A percentile compares a stretch with the other conserved stretches of the same genome.
These are phyloP conservation scores for Xanthia togata DNA, from an alignment of 2,888 invertebrate species.

Conservation along the genomic window DNA sequence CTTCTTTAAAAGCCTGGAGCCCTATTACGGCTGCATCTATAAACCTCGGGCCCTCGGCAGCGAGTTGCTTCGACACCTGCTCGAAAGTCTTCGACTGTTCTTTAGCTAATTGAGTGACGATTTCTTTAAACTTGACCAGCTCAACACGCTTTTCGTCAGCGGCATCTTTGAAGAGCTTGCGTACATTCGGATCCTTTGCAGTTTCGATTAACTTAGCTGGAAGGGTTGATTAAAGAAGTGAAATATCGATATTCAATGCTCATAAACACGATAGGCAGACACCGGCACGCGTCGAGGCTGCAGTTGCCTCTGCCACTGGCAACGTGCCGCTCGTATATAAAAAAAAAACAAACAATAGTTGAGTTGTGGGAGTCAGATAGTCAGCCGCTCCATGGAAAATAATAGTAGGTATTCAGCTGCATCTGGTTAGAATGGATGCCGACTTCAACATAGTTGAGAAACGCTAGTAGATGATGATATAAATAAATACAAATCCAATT, in stretches of 20 bases:
- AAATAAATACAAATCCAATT: neutral
- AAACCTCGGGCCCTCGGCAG: conserved; percentile 3
- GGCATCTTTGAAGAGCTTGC: conserved; percentile 1
- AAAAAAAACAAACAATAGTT: neutral
- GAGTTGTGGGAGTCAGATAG: neutral
- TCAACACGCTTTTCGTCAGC: neutral
- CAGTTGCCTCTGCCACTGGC: too few species aligned
- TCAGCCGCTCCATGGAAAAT: neutral
- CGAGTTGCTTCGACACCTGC: neutral
- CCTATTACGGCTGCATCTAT: conserved; percentile 22
- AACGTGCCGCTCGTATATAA: too few species aligned
- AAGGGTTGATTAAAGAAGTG: neutral
- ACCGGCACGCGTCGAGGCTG: too few species aligned
- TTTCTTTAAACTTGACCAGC: conserved; percentile 2
- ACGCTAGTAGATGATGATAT: neutral
- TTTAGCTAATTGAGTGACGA: neutral
- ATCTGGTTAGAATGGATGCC: neutral
- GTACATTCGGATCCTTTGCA: neutral
- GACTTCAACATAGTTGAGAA: neutral
- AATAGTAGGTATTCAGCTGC: neutral
- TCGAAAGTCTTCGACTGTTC: conserved; percentile 18
- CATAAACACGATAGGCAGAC: too few species aligned
- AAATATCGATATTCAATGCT: too few species aligned
- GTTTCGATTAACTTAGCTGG: conserved; percentile 17
- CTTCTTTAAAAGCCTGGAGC: conserved; percentile 7